phyloP scores from a whole-genome alignment of 2,113 vertebrate species.

The Ptychochromis oligacanthus region DNA sequence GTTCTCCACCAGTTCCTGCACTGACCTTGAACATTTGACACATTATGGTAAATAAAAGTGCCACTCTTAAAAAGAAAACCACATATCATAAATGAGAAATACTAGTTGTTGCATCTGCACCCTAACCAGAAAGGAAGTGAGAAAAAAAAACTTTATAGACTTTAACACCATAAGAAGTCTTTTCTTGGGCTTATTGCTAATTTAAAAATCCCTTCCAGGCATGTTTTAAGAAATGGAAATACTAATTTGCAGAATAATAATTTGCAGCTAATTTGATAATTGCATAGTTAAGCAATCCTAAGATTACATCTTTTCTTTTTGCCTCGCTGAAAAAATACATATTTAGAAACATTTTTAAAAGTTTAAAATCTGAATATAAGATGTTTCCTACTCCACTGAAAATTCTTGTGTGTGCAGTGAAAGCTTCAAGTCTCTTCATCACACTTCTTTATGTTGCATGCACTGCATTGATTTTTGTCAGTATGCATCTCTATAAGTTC shows the following conservation, averaged over 20 bases:
- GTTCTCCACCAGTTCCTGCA: neutral
- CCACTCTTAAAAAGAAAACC: slow-evolving; percentile 1
- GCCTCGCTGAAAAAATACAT: neutral
- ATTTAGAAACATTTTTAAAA: neutral
- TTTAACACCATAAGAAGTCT: neutral
- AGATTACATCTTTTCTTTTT: neutral
- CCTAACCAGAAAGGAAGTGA: slow-evolving; percentile 13
- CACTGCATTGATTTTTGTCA: neutral
- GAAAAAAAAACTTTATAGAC: neutral
- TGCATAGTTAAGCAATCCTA: neutral
- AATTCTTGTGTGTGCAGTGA: fast-evolving
- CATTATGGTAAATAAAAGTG: slow-evolving; percentile 49
- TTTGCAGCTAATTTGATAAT: neutral
- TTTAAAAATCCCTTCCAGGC: neutral
- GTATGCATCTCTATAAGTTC: fast-evolving
- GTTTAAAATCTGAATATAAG: neutral
- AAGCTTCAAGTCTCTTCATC: neutral
- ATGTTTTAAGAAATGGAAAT: neutral
- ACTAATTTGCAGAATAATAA: neutral
- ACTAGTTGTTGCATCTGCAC: slow-evolving; percentile 9
- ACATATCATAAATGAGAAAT: slow-evolving; percentile 27
- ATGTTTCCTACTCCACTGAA: no score
- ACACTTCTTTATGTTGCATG: neutral
- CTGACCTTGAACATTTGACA: slow-evolving; percentile 65
- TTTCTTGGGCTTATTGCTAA: neutral